These are phyloP conservation scores for Lysiphlebus fabarum DNA, from an alignment of 1,140 invertebrate genomes.

Conservation along the genomic window DNA sequence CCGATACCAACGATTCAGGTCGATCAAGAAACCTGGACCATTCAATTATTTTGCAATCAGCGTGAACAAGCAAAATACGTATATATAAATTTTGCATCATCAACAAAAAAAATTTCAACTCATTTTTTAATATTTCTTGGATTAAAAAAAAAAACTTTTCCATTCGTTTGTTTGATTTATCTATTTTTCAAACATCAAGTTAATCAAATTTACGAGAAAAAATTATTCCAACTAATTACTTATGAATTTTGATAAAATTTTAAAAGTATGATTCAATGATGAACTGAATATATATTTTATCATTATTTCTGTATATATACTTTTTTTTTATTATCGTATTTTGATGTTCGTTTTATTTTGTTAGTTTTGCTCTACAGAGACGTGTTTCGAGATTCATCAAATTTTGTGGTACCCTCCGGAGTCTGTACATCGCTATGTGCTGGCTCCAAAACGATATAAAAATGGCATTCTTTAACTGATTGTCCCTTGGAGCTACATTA, in stretches of 20 bases:
- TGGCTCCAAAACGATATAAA: slow-evolving; percentile 36
- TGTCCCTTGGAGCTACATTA: slow-evolving; percentile 37
- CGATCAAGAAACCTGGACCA: slow-evolving; percentile 35
- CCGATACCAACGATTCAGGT: slow-evolving; percentile 40
- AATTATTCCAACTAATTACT: not conserved
- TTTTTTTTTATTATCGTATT: not conserved
- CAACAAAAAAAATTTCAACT: not conserved
- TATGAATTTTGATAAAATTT: not conserved
- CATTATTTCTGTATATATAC: not conserved
- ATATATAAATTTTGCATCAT: not conserved
- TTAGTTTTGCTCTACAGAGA: not conserved
- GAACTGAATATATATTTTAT: no score
- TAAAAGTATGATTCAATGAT: no score
- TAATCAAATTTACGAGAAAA: not conserved
- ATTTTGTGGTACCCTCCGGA: slow-evolving; percentile 33
- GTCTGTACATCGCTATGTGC: slow-evolving; percentile 17
- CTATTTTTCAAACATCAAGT: not conserved
- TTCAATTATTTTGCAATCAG: slow-evolving; percentile 51
- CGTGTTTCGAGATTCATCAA: slow-evolving; percentile 34
- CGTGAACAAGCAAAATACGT: not conserved
- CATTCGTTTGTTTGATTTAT: not conserved
- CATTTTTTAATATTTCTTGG: not conserved
- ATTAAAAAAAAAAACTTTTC: no score
- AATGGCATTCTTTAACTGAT: slow-evolving; percentile 44
- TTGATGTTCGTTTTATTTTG: slow-evolving; percentile 5